Conservation (phyloP, 2,113 vertebrate genomes). For the Neotoma lepida region DNA sequence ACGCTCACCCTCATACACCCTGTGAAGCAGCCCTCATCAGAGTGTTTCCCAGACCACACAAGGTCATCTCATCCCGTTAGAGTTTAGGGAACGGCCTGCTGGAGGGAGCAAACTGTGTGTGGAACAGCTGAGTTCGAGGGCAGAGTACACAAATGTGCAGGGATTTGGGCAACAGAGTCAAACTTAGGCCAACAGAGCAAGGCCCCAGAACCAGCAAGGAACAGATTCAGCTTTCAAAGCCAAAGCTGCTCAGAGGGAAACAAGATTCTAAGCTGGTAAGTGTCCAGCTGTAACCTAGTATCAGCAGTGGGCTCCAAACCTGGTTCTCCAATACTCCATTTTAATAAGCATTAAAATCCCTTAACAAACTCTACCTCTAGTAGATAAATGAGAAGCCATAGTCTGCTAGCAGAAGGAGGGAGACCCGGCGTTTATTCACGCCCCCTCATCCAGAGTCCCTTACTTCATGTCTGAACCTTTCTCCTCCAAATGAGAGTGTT, state of each 20-base stretch:
- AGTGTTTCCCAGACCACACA: not conserved
- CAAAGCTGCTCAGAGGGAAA: not conserved
- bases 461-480: not conserved
- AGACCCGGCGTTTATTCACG: not conserved
- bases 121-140: not conserved
- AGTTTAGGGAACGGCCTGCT: not conserved
- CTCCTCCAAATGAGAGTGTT: not conserved
- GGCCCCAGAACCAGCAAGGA: not conserved
- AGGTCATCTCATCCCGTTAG: not conserved
- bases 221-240: not conserved
- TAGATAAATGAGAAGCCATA: not conserved
- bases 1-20: not conserved
- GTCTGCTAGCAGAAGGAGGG: not conserved
- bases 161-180: not conserved
- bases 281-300: not conserved
- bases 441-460: not conserved
- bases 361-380: slow-evolving; percentile 24
- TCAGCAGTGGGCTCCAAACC: not conserved
- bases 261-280: not conserved
- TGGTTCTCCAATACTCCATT: not conserved
- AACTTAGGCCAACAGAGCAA: not conserved
- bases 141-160: not conserved
- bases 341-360: not conserved
- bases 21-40: not conserved
- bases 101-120: slow-evolving; percentile 14